phyloP scores from a whole-genome alignment of 1,140 invertebrate species.

The Zaprionus davidi region DNA sequence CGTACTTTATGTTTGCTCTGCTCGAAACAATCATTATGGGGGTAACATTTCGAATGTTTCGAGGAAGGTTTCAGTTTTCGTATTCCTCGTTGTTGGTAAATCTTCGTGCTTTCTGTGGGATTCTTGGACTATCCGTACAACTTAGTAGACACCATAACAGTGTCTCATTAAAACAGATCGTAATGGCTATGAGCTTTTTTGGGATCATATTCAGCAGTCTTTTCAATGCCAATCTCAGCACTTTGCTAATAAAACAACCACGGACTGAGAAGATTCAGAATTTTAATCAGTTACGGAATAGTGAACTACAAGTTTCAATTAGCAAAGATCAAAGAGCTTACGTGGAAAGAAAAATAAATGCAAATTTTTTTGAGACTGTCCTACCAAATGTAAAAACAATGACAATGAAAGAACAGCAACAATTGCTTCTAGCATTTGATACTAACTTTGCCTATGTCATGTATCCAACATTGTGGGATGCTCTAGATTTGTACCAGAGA shows the following conservation, averaged over 20 bases:
- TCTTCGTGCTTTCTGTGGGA: slow-evolving; percentile 35
- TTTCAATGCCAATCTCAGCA: slow-evolving; percentile 45
- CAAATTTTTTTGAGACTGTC: neutral
- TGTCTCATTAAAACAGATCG: slow-evolving; percentile 27
- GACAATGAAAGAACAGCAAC: neutral
- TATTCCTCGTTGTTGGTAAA: slow-evolving; percentile 26
- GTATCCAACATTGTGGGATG: neutral
- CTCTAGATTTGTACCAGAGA: neutral
- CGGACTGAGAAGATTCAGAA: neutral
- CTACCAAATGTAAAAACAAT: neutral
- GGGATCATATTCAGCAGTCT: slow-evolving; percentile 33
- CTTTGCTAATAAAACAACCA: slow-evolving; percentile 38
- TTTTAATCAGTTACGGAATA: neutral
- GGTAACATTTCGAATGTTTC: neutral
- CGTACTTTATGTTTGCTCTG: slow-evolving; percentile 29
- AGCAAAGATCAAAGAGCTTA: neutral
- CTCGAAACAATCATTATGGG: slow-evolving; percentile 29
- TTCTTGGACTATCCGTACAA: slow-evolving; percentile 37
- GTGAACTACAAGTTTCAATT: neutral
- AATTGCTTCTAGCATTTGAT: neutral
- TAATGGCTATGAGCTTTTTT: slow-evolving; percentile 42
- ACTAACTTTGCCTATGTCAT: neutral
- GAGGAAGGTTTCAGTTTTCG: neutral
- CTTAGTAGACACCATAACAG: neutral
- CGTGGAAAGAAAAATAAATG: neutral